Percentiles rank a stretch among this genome's conserved stretches.
These are phyloP conservation scores for Myotis davidii DNA, from an alignment of 2,113 vertebrate species.

Conservation along the genomic window DNA sequence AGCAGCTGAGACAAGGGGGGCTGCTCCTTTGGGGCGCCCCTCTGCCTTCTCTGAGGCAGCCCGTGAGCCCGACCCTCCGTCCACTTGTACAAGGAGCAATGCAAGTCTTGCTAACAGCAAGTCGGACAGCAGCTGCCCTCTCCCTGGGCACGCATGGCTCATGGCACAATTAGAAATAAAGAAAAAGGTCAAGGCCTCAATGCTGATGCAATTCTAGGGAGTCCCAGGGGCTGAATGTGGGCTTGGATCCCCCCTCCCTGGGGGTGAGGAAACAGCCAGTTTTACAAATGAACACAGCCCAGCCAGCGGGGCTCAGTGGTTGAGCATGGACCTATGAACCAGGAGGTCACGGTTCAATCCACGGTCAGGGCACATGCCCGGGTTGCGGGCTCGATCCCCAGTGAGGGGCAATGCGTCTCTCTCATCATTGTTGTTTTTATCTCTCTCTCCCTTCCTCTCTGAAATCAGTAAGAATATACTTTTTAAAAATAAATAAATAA, in stretches of 20 bases:
- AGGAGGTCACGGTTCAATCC: no score
- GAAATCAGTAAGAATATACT: no score
- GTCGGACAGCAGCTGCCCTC: background rate
- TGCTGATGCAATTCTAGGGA: background rate
- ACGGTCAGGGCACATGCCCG: no score
- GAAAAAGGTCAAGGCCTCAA: background rate
- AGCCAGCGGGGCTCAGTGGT: no score
- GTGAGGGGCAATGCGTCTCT: no score
- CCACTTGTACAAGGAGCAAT: accelerated
- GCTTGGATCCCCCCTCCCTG: background rate
- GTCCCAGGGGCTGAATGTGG: background rate
- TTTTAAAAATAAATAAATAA: no score
- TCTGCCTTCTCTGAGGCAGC: background rate
- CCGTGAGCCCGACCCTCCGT: background rate
- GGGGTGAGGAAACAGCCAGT: background rate
- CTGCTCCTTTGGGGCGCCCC: background rate
- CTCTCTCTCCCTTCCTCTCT: no score
- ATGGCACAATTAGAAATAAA: background rate
- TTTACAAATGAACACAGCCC: background rate
- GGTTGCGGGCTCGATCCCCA: no score
- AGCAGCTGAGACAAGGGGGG: background rate
- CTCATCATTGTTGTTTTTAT: no score
- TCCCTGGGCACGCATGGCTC: background rate
- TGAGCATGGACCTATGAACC: no score
- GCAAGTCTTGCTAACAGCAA: background rate